Conservation (phyloP, 2,113 vertebrate genomes). For the Mesitornis unicolor region DNA sequence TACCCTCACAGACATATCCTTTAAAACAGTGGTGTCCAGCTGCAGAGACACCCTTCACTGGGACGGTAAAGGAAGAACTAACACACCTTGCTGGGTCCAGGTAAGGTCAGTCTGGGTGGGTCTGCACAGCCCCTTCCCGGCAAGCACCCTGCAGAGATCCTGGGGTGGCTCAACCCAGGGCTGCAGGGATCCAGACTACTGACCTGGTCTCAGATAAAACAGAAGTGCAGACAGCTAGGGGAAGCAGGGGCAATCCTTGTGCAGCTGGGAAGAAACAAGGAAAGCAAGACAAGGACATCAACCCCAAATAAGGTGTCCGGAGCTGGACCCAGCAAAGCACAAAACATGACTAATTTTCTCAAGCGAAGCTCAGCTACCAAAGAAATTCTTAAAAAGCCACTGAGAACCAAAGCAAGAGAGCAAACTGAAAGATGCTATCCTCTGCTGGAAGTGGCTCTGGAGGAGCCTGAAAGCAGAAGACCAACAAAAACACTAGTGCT, state of each 20-base stretch:
- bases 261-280: background rate
- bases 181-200: fast-evolving
- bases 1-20: background rate
- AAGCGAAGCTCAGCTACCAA: background rate
- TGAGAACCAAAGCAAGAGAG: background rate
- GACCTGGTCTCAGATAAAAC: background rate
- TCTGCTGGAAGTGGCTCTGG: constrained; percentile 22
- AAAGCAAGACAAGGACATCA: background rate
- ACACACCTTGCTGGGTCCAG: background rate
- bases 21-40: background rate
- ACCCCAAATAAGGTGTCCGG: background rate
- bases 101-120: background rate
- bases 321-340: background rate
- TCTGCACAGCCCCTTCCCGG: background rate
- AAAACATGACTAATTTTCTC: background rate
- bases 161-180: background rate
- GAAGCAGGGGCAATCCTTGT: background rate
- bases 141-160: background rate
- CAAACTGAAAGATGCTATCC: constrained; percentile 32
- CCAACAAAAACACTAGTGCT: background rate
- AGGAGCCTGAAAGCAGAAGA: background rate
- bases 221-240: background rate
- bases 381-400: background rate
- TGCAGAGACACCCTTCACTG: background rate
- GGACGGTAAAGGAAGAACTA: background rate